These are phyloP conservation scores for Caranx melampygus DNA, from an alignment of 2,113 vertebrate genomes.

Conservation along the genomic window DNA sequence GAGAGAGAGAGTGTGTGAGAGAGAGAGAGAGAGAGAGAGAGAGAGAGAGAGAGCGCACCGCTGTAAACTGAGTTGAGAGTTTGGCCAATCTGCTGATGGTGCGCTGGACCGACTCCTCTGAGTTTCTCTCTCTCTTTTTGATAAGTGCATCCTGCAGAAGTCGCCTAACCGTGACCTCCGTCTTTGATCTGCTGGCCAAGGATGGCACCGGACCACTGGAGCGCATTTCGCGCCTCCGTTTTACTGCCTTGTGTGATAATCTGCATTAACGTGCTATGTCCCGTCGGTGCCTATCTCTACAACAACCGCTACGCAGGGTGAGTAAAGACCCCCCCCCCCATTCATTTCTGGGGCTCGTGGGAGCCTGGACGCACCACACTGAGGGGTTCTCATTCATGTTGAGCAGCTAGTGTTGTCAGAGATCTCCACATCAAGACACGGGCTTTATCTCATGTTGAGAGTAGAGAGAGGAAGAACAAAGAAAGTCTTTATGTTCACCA, in stretches of 20 bases:
- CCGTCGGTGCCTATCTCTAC: slow-evolving; percentile 76
- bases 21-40: too few species aligned
- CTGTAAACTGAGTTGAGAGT: background rate
- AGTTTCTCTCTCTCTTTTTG: background rate
- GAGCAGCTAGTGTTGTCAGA: slow-evolving; percentile 18
- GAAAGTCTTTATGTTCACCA: slow-evolving; percentile 13
- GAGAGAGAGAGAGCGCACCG: background rate
- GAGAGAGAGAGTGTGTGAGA: slow-evolving; percentile 5
- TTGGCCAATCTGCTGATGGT: slow-evolving; percentile 25
- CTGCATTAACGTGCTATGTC: slow-evolving; percentile 68
- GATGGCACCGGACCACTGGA: slow-evolving; percentile 56
- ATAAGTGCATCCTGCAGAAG: slow-evolving; percentile 35
- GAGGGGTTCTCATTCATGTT: background rate
- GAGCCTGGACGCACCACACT: background rate
- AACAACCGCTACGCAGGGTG: slow-evolving; percentile 86
- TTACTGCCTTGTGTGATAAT: slow-evolving; percentile 77
- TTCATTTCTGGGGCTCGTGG: slow-evolving; percentile 38
- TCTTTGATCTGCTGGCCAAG: slow-evolving; percentile 30
- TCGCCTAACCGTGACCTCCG: background rate
- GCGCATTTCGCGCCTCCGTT: slow-evolving; percentile 58
- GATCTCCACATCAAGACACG: background rate
- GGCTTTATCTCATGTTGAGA: slow-evolving; percentile 9
- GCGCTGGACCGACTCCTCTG: slow-evolving; percentile 1
- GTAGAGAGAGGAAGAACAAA: slow-evolving; percentile 45
- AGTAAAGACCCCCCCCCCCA: slow-evolving; percentile 69